These are phyloP conservation scores for Drosophila histrio DNA, from an alignment of 2,888 invertebrate species.

Conservation along the genomic window DNA sequence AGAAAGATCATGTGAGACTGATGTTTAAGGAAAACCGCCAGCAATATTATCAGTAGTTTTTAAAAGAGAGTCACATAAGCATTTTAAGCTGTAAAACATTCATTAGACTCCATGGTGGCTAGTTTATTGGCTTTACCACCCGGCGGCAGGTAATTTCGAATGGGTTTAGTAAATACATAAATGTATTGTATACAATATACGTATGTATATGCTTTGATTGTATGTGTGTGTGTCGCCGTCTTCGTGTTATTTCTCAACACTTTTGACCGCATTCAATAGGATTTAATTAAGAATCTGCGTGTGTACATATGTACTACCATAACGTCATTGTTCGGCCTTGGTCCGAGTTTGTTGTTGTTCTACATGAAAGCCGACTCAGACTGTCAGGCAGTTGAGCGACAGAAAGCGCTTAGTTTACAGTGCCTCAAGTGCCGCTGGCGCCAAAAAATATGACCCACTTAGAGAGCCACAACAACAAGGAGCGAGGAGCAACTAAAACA, in stretches of 20 bases:
- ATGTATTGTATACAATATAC: neutral
- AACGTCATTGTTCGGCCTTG: slow-evolving; percentile 46
- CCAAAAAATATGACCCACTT: slow-evolving; percentile 71
- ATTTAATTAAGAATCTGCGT: slow-evolving; percentile 58
- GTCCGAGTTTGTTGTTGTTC: slow-evolving; percentile 41
- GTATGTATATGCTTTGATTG: neutral
- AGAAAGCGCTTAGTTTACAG: slow-evolving; percentile 36
- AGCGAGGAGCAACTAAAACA: slow-evolving; percentile 45
- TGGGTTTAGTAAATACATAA: slow-evolving; percentile 13
- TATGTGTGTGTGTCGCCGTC: neutral
- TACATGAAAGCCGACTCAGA: slow-evolving; percentile 12
- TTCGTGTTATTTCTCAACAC: slow-evolving; percentile 42
- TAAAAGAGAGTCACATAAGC: neutral
- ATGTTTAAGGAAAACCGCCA: neutral
- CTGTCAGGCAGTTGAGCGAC: slow-evolving; percentile 61
- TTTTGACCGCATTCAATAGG: slow-evolving; percentile 39
- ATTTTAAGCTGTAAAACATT: neutral
- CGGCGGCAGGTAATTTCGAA: slow-evolving; percentile 56
- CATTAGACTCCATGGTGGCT: slow-evolving; percentile 25
- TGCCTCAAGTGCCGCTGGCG: slow-evolving; percentile 52
- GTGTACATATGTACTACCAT: neutral
- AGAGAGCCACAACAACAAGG: slow-evolving; percentile 20
- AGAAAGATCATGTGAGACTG: neutral
- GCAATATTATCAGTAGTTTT: no score
- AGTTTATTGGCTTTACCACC: slow-evolving; percentile 60